Evolutionary conservation across 1,140 invertebrate species (phyloP).

Genomic region (Macrobrachium nipponense): DNA sequence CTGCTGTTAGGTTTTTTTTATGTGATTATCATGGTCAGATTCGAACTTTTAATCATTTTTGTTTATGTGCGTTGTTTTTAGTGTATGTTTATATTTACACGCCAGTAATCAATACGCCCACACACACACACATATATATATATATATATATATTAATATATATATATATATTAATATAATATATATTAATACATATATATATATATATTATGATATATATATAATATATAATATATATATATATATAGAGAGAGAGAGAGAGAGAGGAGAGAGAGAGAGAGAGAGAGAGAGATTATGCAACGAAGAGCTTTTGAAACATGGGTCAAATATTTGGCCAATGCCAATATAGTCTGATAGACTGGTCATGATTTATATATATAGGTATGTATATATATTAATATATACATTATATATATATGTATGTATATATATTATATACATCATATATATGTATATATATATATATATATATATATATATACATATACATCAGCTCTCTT

Average conservation of each 20-base stretch:
- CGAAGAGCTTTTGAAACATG: no score
- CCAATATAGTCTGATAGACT: no score
- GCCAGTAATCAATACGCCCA: background rate
- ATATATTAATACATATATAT: background rate
- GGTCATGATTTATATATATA: background rate
- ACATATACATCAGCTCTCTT: background rate
- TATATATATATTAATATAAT: no score
- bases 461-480: slow-evolving; percentile 1
- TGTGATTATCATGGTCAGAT: background rate
- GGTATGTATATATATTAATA: slow-evolving; percentile 1
- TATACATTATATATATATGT: background rate
- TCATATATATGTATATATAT: background rate
- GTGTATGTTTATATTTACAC: background rate
- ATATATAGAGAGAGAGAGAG: background rate
- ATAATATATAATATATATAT: background rate
- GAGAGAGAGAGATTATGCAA: no score
- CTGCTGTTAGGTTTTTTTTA: no score
- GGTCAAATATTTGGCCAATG: no score
- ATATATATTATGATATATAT: slow-evolving; percentile 3
- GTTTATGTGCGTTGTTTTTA: background rate
- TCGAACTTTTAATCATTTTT: background rate
- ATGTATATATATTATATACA: slow-evolving; percentile 4
- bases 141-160: background rate
- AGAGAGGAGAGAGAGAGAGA: no score
- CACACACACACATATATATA: slow-evolving; percentile 1